Evolutionary conservation across 2,888 invertebrate species (phyloP).

Genomic region (Creontiades dilutus): DNA sequence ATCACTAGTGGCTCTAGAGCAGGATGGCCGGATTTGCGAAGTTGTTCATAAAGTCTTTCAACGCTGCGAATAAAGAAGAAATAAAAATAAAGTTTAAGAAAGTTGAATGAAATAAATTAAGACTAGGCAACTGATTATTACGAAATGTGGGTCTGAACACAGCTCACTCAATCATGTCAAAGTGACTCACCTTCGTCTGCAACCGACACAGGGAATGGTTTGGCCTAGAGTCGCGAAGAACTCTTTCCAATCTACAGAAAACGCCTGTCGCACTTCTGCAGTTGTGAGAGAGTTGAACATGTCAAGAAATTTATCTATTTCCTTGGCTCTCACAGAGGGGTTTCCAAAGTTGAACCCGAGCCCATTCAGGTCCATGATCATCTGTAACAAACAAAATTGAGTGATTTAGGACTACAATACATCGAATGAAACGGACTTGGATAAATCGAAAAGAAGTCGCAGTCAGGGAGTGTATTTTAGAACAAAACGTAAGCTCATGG

Average conservation of each 20-base stretch:
- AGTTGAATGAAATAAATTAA: neutral
- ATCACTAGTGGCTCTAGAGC: constrained; percentile 91
- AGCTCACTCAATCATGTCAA: too few relatives aligned
- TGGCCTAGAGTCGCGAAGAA: constrained; percentile 92
- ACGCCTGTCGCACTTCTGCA: constrained; percentile 88
- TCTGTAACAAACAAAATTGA: constrained; percentile 80
- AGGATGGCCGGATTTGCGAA: constrained; percentile 90
- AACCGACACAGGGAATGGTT: constrained; percentile 96
- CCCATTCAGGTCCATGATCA: constrained; percentile 94
- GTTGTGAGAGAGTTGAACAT: constrained; percentile 89
- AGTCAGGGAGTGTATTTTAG: too few relatives aligned
- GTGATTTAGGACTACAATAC: too few relatives aligned
- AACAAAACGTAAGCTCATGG: too few relatives aligned
- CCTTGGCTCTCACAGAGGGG: constrained; percentile 88
- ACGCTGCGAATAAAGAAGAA: constrained; percentile 82
- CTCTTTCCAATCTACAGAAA: constrained; percentile 90
- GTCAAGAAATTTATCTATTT: constrained; percentile 90
- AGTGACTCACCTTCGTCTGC: constrained; percentile 89
- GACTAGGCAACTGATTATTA: too few relatives aligned
- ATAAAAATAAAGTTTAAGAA: neutral
- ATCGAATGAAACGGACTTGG: too few relatives aligned
- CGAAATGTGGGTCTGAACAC: neutral
- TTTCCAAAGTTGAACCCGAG: constrained; percentile 91
- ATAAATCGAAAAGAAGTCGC: too few relatives aligned
- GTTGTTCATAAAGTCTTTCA: constrained; percentile 91